These are phyloP conservation scores for Triops longicaudatus DNA, from an alignment of 1,140 invertebrate species.

Conservation along the genomic window DNA sequence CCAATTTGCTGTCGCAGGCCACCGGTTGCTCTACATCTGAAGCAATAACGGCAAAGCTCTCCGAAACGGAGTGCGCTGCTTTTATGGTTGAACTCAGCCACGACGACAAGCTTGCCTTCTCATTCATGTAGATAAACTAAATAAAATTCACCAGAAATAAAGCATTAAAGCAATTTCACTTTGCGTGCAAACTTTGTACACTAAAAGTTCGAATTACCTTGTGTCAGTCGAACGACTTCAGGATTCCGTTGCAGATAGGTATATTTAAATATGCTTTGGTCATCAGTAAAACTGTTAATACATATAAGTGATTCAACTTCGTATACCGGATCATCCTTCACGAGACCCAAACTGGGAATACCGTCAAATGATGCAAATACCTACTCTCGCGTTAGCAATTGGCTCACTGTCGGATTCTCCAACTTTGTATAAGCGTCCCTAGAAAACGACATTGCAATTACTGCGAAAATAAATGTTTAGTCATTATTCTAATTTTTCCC, in stretches of 20 bases:
- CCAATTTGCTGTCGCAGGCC: neutral
- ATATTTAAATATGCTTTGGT: constrained; percentile 33
- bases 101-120: neutral
- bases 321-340: constrained; percentile 21
- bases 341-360: neutral
- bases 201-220: constrained; percentile 31
- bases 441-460: neutral
- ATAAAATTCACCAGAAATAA: too few relatives aligned
- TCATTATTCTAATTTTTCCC: too few relatives aligned
- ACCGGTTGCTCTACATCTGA: neutral
- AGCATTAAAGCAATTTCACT: too few relatives aligned
- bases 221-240: constrained; percentile 22
- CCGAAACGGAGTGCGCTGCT: neutral
- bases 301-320: neutral
- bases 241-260: constrained; percentile 28
- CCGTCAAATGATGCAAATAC: neutral
- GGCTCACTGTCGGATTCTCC: too few relatives aligned
- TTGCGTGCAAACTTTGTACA: too few relatives aligned
- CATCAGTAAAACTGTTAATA: constrained; percentile 36
- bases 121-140: neutral
- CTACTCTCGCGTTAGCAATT: neutral
- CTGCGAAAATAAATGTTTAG: too few relatives aligned
- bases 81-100: neutral
- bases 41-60: neutral
- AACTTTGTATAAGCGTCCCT: too few relatives aligned